A percentile compares a stretch with the other conserved stretches of the same genome.
Evolutionary conservation across 2,888 invertebrate species (phyloP).

Genomic region (Aphodius granarius): DNA sequence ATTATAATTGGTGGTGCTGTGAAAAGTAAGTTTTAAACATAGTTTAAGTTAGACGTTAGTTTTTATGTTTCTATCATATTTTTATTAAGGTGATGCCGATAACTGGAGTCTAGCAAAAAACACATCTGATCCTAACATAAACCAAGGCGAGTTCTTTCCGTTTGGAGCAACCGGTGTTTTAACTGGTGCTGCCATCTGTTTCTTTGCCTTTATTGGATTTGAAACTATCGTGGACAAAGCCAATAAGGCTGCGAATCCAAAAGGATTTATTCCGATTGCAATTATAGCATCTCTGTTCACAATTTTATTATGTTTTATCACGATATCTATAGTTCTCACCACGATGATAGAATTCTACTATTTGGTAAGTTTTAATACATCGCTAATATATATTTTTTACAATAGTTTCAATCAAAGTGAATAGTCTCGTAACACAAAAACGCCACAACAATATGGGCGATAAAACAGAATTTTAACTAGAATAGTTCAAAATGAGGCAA

Average conservation of each 20-base stretch:
- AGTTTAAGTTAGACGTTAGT: neutral
- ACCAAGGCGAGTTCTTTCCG: constrained; percentile 89
- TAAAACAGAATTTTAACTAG: too few relatives aligned
- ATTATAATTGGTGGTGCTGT: neutral
- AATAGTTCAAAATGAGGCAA: too few relatives aligned
- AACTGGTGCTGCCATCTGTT: constrained; percentile 86
- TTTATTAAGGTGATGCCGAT: constrained; percentile 68
- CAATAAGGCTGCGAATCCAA: constrained; percentile 93
- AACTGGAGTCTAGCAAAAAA: constrained; percentile 74
- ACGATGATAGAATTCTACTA: constrained; percentile 92
- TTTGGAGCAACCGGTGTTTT: constrained; percentile 86
- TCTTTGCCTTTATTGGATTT: constrained; percentile 95
- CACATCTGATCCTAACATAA: constrained; percentile 62
- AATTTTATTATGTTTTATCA: constrained; percentile 88
- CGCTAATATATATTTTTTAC: too few relatives aligned
- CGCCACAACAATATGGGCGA: too few relatives aligned
- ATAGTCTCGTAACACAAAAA: neutral
- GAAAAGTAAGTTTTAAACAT: constrained; percentile 33
- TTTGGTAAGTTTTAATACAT: constrained; percentile 57
- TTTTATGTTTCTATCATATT: constrained; percentile 31
- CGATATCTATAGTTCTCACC: constrained; percentile 87
- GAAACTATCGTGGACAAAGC: constrained; percentile 90
- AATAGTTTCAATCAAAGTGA: too few relatives aligned
- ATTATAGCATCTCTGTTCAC: constrained; percentile 82
- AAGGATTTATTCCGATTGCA: constrained; percentile 85